These are phyloP conservation scores for Drosophila virilis DNA, from an alignment of 1,140 invertebrate genomes.

Conservation along the genomic window DNA sequence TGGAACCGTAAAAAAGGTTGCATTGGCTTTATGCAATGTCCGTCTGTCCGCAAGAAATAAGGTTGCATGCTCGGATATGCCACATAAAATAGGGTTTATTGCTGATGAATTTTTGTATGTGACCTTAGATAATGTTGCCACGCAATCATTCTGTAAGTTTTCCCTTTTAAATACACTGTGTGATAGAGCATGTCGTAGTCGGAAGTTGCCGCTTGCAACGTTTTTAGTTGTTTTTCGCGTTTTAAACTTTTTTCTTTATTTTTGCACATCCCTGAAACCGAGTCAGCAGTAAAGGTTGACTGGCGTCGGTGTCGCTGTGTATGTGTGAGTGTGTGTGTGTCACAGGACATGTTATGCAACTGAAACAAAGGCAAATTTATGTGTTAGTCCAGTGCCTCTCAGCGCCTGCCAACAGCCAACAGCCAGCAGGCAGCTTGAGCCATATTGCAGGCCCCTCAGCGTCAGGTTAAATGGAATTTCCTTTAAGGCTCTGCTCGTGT, in stretches of 20 bases:
- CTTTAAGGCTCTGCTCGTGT: constrained; percentile 52
- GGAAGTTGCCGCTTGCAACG: background rate
- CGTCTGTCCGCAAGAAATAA: no score
- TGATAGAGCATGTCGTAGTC: background rate
- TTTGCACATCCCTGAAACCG: constrained; percentile 25
- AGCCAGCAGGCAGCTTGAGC: background rate
- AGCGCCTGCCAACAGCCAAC: constrained; percentile 38
- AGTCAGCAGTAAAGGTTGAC: constrained; percentile 76
- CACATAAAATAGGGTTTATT: no score
- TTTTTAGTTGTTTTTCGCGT: background rate
- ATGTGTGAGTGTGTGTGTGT: constrained; percentile 47
- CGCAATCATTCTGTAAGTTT: no score
- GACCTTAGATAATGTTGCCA: no score
- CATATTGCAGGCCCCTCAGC: constrained; percentile 44
- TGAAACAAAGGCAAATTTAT: constrained; percentile 79
- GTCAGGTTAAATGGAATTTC: constrained; percentile 79
- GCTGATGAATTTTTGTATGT: background rate
- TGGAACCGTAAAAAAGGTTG: background rate
- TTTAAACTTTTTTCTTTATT: constrained; percentile 6
- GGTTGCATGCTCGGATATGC: no score
- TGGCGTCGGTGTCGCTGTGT: constrained; percentile 44
- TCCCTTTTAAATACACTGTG: background rate
- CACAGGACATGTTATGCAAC: constrained; percentile 77
- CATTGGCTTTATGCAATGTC: background rate
- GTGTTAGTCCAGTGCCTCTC: constrained; percentile 59